A percentile compares a stretch with the other conserved stretches of the same genome.
Conservation (phyloP, 2,797 vertebrate genomes). For the Clarias fuscus region DNA sequence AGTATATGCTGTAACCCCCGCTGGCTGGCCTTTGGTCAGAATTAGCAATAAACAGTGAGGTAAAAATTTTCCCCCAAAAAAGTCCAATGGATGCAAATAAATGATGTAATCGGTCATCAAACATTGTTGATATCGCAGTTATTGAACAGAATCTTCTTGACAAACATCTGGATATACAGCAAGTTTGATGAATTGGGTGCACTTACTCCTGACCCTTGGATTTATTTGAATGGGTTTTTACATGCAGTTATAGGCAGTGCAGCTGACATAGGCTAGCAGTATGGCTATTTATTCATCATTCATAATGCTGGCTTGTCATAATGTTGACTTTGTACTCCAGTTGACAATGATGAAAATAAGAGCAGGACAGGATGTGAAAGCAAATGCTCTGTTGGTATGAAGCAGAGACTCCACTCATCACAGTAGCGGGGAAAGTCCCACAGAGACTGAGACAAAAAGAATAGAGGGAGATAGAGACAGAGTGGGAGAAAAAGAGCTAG, state of each 20-base stretch:
- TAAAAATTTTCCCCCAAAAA: neutral
- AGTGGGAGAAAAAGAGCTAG: slow-evolving; percentile 1
- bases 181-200: neutral
- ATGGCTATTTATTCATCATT: slow-evolving; percentile 38
- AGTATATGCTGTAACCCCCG: neutral
- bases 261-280: neutral
- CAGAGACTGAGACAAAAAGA: neutral
- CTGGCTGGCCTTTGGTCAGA: neutral
- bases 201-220: neutral
- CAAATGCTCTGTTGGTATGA: slow-evolving; percentile 26
- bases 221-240: neutral
- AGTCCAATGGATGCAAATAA: neutral
- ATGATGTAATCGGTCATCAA: neutral
- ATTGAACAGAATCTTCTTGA: neutral
- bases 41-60: neutral
- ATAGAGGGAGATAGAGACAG: neutral
- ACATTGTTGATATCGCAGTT: neutral
- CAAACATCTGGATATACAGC: neutral
- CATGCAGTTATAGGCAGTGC: neutral
- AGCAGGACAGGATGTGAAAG: slow-evolving; percentile 62
- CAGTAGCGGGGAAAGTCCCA: slow-evolving; percentile 38
- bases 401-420: slow-evolving; percentile 8
- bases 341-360: slow-evolving; percentile 18
- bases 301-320: slow-evolving; percentile 17
- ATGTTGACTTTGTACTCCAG: slow-evolving; percentile 21